Evolutionary conservation across 2,797 vertebrate species (phyloP).

Genomic region (Poeciliopsis turneri): DNA sequence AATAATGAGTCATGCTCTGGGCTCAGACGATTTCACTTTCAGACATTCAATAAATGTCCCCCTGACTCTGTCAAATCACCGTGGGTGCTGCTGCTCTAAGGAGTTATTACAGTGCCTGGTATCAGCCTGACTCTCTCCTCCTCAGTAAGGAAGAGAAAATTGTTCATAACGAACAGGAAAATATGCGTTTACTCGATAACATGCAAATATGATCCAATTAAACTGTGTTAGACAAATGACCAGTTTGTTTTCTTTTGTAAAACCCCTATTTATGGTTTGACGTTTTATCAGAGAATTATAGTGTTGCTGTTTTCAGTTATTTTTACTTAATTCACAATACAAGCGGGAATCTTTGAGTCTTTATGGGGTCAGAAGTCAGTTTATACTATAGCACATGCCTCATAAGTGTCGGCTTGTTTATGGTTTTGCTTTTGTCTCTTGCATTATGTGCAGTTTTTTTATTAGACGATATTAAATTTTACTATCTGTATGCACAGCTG

Average conservation of each 20-base stretch:
- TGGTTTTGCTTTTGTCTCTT: not conserved
- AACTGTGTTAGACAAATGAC: not conserved
- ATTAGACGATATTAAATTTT: not conserved
- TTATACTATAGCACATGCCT: not conserved
- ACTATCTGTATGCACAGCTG: not conserved
- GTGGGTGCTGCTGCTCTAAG: conserved; percentile 38
- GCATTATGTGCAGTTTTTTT: not conserved
- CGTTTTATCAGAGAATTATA: not conserved
- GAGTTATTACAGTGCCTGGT: conserved; percentile 42
- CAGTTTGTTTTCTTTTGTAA: not conserved
- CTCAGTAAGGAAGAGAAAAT: not conserved
- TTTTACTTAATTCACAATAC: not conserved
- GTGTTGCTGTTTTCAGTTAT: not conserved
- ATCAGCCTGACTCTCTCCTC: conserved; percentile 26
- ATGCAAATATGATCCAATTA: not conserved
- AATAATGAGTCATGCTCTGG: conserved; percentile 44
- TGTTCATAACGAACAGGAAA: not conserved
- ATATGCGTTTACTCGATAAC: not conserved
- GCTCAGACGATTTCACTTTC: conserved; percentile 44
- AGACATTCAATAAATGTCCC: conserved; percentile 47
- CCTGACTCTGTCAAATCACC: conserved; percentile 37
- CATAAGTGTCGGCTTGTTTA: not conserved
- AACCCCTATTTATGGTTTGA: not conserved
- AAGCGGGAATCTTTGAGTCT: not conserved
- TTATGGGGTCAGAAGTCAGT: not conserved